A percentile compares a stretch with the other conserved stretches of the same genome.
Conservation (phyloP, 2,888 invertebrate genomes). For the Seira ritae region DNA sequence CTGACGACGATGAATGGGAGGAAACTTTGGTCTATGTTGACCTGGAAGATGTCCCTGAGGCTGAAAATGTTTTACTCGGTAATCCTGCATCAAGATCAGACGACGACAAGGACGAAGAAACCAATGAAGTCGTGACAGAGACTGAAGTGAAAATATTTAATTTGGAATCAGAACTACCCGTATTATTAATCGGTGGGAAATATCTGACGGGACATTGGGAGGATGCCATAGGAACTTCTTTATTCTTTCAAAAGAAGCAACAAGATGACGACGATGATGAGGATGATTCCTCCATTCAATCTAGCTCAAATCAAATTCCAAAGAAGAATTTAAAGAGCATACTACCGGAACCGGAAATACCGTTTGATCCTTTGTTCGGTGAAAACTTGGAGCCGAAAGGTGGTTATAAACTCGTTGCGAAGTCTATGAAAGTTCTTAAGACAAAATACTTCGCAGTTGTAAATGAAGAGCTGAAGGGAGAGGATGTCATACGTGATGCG, state of each 20-base stretch:
- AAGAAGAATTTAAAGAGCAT: slow-evolving; percentile 44
- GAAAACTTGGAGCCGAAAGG: slow-evolving; percentile 26
- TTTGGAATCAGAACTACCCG: slow-evolving; percentile 65
- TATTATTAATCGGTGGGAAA: slow-evolving; percentile 64
- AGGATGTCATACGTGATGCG: slow-evolving; percentile 47
- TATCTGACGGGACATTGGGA: slow-evolving; percentile 67
- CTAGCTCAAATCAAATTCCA: background rate
- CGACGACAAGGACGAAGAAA: slow-evolving; percentile 6
- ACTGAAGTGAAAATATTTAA: slow-evolving; percentile 66
- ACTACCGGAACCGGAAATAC: slow-evolving; percentile 60
- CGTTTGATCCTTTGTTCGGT: slow-evolving; percentile 61
- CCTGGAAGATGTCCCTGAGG: slow-evolving; percentile 70
- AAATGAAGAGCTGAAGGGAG: slow-evolving; percentile 42
- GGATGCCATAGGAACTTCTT: slow-evolving; percentile 63
- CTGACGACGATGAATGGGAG: slow-evolving; percentile 67
- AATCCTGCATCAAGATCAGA: slow-evolving; percentile 39
- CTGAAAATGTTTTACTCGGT: slow-evolving; percentile 44
- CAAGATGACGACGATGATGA: background rate
- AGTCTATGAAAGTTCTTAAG: slow-evolving; percentile 65
- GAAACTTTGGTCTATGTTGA: slow-evolving; percentile 69
- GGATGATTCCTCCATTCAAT: background rate
- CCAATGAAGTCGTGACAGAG: slow-evolving; percentile 51
- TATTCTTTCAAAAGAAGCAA: slow-evolving; percentile 67
- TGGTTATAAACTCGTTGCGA: slow-evolving; percentile 64
- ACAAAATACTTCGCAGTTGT: slow-evolving; percentile 47